phyloP scores from a whole-genome alignment of 1,140 invertebrate species.

The Planococcus citri region DNA sequence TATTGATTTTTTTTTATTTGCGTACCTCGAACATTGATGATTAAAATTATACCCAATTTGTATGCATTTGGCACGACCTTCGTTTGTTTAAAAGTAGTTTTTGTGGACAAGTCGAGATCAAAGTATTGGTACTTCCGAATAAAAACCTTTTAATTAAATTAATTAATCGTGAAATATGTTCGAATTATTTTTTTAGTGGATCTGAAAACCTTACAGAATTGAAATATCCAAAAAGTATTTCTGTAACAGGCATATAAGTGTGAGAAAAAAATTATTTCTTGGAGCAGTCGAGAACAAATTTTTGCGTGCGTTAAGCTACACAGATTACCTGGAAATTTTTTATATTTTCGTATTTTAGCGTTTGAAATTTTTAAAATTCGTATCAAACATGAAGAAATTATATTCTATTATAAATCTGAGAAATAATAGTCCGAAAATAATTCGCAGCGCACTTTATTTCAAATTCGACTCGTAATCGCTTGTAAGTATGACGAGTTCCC shows the following conservation, averaged over 20 bases:
- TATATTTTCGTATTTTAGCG: too few relatives aligned
- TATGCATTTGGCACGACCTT: not conserved
- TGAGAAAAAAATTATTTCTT: not conserved
- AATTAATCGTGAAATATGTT: not conserved
- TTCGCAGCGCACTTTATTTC: too few relatives aligned
- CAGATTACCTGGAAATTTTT: too few relatives aligned
- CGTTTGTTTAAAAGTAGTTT: not conserved
- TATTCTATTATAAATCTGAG: too few relatives aligned
- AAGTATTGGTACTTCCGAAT: not conserved
- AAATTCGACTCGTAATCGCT: too few relatives aligned
- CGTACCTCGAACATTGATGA: not conserved
- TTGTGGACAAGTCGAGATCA: not conserved
- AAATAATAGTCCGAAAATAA: too few relatives aligned
- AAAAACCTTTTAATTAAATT: not conserved
- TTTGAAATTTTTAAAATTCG: too few relatives aligned
- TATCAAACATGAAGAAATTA: too few relatives aligned
- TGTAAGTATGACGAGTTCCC: too few relatives aligned
- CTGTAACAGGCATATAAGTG: not conserved
- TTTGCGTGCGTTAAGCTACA: too few relatives aligned
- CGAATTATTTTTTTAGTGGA: not conserved
- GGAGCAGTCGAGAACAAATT: not conserved
- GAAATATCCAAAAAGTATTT: not conserved
- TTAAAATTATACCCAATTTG: not conserved
- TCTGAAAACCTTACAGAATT: not conserved
- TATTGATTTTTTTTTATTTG: not conserved